phyloP scores from a whole-genome alignment of 1,140 invertebrate genomes.

The Drosophila tristis region DNA sequence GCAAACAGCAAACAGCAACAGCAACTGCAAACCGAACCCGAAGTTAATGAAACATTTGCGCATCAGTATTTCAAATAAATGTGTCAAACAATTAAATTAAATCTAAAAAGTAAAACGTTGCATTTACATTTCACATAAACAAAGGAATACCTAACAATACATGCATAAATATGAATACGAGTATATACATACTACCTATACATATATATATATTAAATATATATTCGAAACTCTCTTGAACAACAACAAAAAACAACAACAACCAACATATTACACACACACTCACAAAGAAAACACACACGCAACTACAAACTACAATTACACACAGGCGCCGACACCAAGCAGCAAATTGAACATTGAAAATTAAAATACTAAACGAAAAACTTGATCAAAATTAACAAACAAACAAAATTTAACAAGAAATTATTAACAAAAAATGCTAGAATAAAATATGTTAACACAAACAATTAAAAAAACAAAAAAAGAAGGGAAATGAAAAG shows the following conservation, averaged over 20 bases:
- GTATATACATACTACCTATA: slow-evolving; percentile 31
- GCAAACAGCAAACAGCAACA: slow-evolving; percentile 7
- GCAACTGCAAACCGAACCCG: slow-evolving; percentile 17
- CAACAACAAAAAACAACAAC: slow-evolving; percentile 39
- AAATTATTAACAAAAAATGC: slow-evolving; percentile 43
- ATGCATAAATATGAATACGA: slow-evolving; percentile 42
- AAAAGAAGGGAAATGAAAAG: slow-evolving; percentile 12
- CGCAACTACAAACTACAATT: slow-evolving; percentile 26
- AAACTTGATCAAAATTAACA: slow-evolving; percentile 41
- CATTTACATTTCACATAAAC: slow-evolving; percentile 76
- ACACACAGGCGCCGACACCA: slow-evolving; percentile 47
- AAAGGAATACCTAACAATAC: slow-evolving; percentile 49
- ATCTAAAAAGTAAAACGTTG: slow-evolving; percentile 38
- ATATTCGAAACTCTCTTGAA: slow-evolving; percentile 64
- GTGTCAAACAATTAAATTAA: slow-evolving; percentile 47
- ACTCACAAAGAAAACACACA: slow-evolving; percentile 28
- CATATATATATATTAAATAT: slow-evolving; percentile 60
- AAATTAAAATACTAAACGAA: slow-evolving; percentile 9
- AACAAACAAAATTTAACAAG: slow-evolving; percentile 21
- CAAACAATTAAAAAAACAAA: slow-evolving; percentile 41
- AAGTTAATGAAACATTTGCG: slow-evolving; percentile 40
- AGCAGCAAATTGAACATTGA: slow-evolving; percentile 45
- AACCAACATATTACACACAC: slow-evolving; percentile 57
- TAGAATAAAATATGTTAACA: slow-evolving; percentile 53
- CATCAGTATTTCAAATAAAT: slow-evolving; percentile 72